Percentiles rank a stretch among this genome's conserved stretches.
Conservation (phyloP, 1,140 invertebrate species). For the Drosophila bipectinata region DNA sequence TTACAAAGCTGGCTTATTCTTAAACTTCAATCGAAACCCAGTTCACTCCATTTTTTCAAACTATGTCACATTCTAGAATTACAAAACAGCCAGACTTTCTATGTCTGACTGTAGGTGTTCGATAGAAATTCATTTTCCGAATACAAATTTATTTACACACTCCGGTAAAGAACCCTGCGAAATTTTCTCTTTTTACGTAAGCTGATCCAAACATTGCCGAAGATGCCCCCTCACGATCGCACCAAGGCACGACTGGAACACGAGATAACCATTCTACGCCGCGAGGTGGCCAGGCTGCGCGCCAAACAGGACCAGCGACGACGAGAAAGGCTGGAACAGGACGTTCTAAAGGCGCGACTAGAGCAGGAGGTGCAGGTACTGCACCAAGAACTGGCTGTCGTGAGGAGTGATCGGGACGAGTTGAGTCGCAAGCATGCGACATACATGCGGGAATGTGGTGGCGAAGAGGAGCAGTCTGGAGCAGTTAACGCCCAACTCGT, state of each 20-base stretch:
- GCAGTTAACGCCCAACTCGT: neutral
- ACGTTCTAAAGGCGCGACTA: conserved; percentile 19
- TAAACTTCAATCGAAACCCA: neutral
- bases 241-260: conserved; percentile 22
- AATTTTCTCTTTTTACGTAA: neutral
- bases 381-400: conserved; percentile 23
- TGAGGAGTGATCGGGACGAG: conserved; percentile 7
- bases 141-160: neutral
- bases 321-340: neutral
- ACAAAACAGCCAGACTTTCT: neutral
- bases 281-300: conserved; percentile 7
- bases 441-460: conserved; percentile 9
- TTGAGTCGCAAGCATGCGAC: neutral
- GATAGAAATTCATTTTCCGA: neutral
- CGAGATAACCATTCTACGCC: conserved; percentile 13
- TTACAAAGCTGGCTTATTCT: neutral
- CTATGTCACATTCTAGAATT: neutral
- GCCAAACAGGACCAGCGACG: neutral
- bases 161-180: neutral
- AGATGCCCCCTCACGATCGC: conserved; percentile 18
- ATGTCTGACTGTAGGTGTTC: neutral
- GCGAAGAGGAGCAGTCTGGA: neutral
- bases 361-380: conserved; percentile 33
- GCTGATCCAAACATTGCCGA: neutral
- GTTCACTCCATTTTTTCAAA: neutral